phyloP scores from a whole-genome alignment of 2,888 invertebrate genomes.

The Chrysolina haemoptera region DNA sequence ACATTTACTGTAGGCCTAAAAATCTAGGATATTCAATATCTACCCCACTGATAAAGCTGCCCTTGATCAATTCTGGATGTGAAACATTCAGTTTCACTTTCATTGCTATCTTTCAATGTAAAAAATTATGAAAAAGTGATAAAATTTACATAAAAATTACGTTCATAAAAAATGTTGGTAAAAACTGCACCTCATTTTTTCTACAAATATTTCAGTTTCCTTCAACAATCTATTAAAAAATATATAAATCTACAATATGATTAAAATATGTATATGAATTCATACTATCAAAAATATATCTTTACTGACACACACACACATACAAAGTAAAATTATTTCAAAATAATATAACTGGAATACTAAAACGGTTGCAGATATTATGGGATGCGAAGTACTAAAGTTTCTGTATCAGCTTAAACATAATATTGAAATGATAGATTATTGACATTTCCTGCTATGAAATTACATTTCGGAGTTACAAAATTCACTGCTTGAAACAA shows the following conservation, averaged over 20 bases:
- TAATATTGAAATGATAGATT: not conserved
- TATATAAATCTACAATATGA: constrained; percentile 17
- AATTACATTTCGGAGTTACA: not conserved
- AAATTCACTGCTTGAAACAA: not conserved
- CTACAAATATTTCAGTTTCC: not conserved
- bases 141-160: not conserved
- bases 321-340: constrained; percentile 12
- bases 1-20: not conserved
- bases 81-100: not conserved
- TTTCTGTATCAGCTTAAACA: not conserved
- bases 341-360: not conserved
- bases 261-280: constrained; percentile 7
- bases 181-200: not conserved
- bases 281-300: constrained; percentile 18
- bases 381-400: not conserved
- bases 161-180: not conserved
- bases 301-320: not conserved
- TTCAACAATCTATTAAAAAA: constrained; percentile 11
- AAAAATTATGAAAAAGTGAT: too few species aligned
- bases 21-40: not conserved
- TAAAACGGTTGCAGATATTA: constrained; percentile 9
- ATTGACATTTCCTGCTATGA: not conserved
- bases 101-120: too few species aligned
- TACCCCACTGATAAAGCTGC: not conserved
- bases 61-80: not conserved